Evolutionary conservation across 2,888 invertebrate species (phyloP).

Genomic region (Gnatocerus cornutus): DNA sequence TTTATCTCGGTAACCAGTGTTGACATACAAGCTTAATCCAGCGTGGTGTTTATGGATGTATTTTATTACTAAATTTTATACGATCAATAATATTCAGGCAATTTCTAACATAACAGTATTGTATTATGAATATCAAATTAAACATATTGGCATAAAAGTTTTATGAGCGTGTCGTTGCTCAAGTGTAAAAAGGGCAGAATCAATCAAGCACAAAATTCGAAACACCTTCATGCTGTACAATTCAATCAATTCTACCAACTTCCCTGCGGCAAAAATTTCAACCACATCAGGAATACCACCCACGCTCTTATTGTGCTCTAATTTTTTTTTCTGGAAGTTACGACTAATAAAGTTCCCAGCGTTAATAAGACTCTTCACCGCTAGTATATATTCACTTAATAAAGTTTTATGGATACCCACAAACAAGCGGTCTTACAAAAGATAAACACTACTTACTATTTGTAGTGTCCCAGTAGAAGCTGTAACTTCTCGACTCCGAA

Average conservation of each 20-base stretch:
- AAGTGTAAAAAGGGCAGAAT: constrained; percentile 1
- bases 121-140: constrained; percentile 31
- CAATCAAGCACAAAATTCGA: constrained; percentile 6
- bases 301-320: constrained; percentile 1
- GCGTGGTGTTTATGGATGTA: constrained; percentile 21
- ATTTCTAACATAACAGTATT: constrained; percentile 28
- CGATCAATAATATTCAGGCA: constrained; percentile 25
- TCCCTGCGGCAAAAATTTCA: background rate
- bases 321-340: background rate
- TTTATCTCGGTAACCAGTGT: background rate
- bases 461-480: background rate
- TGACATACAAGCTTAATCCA: constrained; percentile 21
- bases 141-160: constrained; percentile 28
- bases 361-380: constrained; percentile 8
- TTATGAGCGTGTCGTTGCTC: background rate
- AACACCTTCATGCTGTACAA: background rate
- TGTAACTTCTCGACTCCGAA: background rate
- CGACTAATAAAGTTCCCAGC: background rate
- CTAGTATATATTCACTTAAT: constrained; percentile 8
- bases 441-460: constrained; percentile 2
- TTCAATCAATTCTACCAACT: too few species aligned
- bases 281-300: background rate
- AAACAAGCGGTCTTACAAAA: constrained; percentile 17
- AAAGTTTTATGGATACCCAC: constrained; percentile 13
- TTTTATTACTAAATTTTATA: constrained; percentile 32